Base-by-base conservation (phyloP, 2,888 invertebrate genomes). In the Silvanus unidentatus region DNA sequence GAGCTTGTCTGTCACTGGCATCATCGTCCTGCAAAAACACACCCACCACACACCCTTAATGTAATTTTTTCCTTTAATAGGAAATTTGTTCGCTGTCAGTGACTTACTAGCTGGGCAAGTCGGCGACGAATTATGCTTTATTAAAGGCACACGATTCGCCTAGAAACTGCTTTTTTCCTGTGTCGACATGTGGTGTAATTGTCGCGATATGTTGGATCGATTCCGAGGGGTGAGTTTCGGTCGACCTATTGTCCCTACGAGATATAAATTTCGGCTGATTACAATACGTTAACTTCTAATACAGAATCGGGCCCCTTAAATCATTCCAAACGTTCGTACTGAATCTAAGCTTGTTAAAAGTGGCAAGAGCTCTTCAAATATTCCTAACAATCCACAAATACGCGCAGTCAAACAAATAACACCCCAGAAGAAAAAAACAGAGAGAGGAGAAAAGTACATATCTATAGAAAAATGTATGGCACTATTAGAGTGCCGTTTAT, bases 1-100 rank as follows among this genome's bases (percentile, higher is more conserved):
- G 37, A 37, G 16, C 13, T 37, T 37, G 37, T 37, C 55, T 58
- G 54, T 53, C 55, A 52, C 48, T 52, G 43, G 47, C 52, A 49
- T 52, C 51, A 55, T 47, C 50, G 48, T 42, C 39, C 12, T 3
- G 32, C n/a, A 32, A n/a, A 32, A 32, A 32, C 22, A 22, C 22
- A 22, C 22, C 22, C 22, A 8, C 22, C 3, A 22, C 22, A 22
- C 22, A 22, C 22, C 22, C 22, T 22, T 22, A 22, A 22, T 22
- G 22, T 8, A 8, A 22, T 22, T 22, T 22, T 22, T 22, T 22
- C 22, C 4, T 22, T 22, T 22, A 5, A 22, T 22, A 22, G 22
- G 22, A 22, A 22, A 22, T 22, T 22, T 22, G 22, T 22, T 22
- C 3, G 22, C 22, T 22, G 22, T 22, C 22, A 22, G 22, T 22